A percentile compares a stretch with the other conserved stretches of the same genome.
Evolutionary conservation across 2,888 invertebrate genomes (phyloP).

Genomic region (Arge pagana): DNA sequence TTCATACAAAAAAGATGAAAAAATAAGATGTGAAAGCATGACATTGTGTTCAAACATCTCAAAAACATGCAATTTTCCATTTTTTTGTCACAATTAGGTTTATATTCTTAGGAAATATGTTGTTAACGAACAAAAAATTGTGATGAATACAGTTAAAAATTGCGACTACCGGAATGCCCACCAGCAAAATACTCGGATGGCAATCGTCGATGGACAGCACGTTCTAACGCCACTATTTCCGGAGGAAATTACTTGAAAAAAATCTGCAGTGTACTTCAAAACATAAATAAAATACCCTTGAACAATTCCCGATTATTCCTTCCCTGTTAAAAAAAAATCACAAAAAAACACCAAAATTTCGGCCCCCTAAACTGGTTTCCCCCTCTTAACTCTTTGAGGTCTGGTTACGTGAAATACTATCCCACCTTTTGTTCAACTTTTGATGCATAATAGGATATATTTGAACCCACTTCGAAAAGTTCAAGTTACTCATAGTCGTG

Average conservation of each 20-base stretch:
- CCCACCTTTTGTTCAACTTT: no score
- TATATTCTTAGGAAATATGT: conserved; percentile 25
- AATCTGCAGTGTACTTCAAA: no score
- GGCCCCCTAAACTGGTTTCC: conserved; percentile 19
- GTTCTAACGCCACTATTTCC: conserved; percentile 21
- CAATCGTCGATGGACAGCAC: conserved; percentile 22
- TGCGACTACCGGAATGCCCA: conserved; percentile 16
- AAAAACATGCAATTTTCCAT: conserved; percentile 15
- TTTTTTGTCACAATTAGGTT: conserved; percentile 18
- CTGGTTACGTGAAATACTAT: no score
- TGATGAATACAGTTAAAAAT: conserved; percentile 25
- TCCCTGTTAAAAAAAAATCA: no score
- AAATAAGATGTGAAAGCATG: conserved; percentile 24
- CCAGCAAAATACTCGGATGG: conserved; percentile 14
- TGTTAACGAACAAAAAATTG: conserved; percentile 16
- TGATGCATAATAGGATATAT: no score
- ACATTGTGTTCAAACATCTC: conserved; percentile 24
- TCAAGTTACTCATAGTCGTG: no score
- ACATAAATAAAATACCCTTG: no score
- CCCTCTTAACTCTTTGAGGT: neutral
- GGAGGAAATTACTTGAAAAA: conserved; percentile 20
- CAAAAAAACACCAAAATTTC: no score
- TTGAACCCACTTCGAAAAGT: no score
- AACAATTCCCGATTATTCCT: no score
- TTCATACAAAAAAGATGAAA: conserved; percentile 20